These are phyloP conservation scores for Caenorhabditis japonica DNA, from an alignment of 2,888 invertebrate genomes.

Conservation along the genomic window DNA sequence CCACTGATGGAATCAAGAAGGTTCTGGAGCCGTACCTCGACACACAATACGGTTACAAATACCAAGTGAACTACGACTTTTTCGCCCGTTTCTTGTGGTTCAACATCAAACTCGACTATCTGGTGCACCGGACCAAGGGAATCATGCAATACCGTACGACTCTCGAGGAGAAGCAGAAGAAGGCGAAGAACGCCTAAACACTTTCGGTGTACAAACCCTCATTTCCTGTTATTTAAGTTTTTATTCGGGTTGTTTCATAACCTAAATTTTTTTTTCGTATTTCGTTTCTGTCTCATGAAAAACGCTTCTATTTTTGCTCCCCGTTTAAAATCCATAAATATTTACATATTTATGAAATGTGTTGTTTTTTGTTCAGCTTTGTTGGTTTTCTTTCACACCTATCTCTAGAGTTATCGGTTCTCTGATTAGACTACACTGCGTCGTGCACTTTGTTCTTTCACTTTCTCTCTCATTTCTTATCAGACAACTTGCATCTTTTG, in stretches of 20 bases:
- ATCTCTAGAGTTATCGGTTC: too few relatives aligned
- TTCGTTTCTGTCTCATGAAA: neutral
- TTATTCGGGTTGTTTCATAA: constrained; percentile 33
- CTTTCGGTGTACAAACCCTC: constrained; percentile 27
- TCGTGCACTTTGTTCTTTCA: constrained; percentile 17
- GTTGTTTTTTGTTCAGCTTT: too few relatives aligned
- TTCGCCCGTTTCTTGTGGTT: constrained; percentile 68
- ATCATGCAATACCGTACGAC: constrained; percentile 64
- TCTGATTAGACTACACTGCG: constrained; percentile 4
- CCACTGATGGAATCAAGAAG: constrained; percentile 68
- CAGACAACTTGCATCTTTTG: constrained; percentile 7
- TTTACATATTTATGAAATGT: too few relatives aligned
- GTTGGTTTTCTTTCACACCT: too few relatives aligned
- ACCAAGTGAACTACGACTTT: constrained; percentile 64
- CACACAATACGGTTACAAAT: constrained; percentile 65
- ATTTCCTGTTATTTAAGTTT: constrained; percentile 1
- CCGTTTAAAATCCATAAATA: constrained; percentile 1
- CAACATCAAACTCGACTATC: constrained; percentile 71
- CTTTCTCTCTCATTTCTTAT: constrained; percentile 29
- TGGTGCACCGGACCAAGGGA: constrained; percentile 70
- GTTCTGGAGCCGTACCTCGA: constrained; percentile 60
- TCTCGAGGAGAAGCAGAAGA: constrained; percentile 43
- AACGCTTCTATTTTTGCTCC: neutral
- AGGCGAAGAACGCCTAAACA: constrained; percentile 16
- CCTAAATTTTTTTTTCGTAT: constrained; percentile 19